These are phyloP conservation scores for Hydropsyche betteni DNA, from an alignment of 2,888 invertebrate genomes.

Conservation along the genomic window DNA sequence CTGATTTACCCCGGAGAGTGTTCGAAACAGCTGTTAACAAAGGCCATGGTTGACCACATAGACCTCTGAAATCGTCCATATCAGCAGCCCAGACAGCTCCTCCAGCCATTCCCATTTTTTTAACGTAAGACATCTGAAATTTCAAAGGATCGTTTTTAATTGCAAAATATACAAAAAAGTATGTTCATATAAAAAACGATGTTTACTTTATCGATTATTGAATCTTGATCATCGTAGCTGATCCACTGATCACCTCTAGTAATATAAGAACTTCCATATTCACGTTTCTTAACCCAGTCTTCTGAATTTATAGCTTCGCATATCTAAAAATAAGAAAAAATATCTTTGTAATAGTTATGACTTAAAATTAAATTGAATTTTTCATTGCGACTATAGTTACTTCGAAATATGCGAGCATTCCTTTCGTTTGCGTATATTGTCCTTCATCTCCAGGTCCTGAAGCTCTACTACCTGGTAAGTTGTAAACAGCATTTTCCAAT, in stretches of 20 bases:
- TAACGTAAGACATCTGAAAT: slow-evolving; percentile 70
- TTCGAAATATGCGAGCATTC: slow-evolving; percentile 78
- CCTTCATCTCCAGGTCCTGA: slow-evolving; percentile 73
- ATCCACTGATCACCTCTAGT: slow-evolving; percentile 82
- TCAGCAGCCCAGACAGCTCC: slow-evolving; percentile 77
- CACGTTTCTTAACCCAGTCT: slow-evolving; percentile 64
- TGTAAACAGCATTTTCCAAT: slow-evolving; percentile 65
- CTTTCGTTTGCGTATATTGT: slow-evolving; percentile 73
- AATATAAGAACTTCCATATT: slow-evolving; percentile 72
- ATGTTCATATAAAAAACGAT: neutral
- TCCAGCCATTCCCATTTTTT: slow-evolving; percentile 72
- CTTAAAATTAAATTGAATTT: too few relatives aligned
- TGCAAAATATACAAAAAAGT: neutral
- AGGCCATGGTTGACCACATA: slow-evolving; percentile 78
- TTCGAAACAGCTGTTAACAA: slow-evolving; percentile 70
- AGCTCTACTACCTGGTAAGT: slow-evolving; percentile 68
- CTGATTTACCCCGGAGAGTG: slow-evolving; percentile 63
- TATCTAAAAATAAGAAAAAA: slow-evolving; percentile 57
- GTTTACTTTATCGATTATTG: slow-evolving; percentile 72
- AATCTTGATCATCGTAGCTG: slow-evolving; percentile 77
- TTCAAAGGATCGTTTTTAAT: neutral
- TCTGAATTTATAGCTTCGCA: slow-evolving; percentile 68
- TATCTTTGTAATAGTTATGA: neutral
- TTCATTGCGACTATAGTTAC: slow-evolving; percentile 56
- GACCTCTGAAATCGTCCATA: slow-evolving; percentile 80